A percentile compares a stretch with the other conserved stretches of the same genome.
Evolutionary conservation across 2,113 vertebrate genomes (phyloP).

Genomic region (Nansenia antarctica): DNA sequence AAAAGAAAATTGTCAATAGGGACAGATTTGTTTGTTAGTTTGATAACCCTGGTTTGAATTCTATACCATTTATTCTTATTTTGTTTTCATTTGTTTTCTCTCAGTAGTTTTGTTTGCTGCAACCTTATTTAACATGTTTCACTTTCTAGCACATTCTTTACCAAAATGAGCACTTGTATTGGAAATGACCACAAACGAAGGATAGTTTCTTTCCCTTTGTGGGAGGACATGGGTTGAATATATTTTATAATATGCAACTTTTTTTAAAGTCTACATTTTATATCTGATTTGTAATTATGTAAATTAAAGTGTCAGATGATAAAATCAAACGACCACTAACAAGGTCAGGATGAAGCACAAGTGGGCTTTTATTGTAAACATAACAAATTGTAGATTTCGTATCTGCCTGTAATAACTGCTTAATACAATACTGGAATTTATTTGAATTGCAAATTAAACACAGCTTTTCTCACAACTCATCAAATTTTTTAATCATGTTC

Average conservation of each 20-base stretch:
- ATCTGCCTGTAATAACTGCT: conserved; percentile 45
- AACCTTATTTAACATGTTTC: conserved; percentile 22
- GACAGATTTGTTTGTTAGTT: no score
- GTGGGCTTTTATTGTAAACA: conserved; percentile 31
- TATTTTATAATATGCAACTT: conserved; percentile 73
- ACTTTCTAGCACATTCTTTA: conserved; percentile 38
- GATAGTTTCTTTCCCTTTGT: conserved; percentile 45
- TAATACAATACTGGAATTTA: conserved; percentile 46
- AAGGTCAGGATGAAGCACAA: conserved; percentile 35
- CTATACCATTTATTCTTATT: background rate
- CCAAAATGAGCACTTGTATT: conserved; percentile 53
- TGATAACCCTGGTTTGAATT: background rate
- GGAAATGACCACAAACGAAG: conserved; percentile 29
- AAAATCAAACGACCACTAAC: conserved; percentile 25
- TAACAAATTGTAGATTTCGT: conserved; percentile 18
- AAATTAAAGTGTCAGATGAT: conserved; percentile 53
- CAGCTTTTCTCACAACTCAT: conserved; percentile 58
- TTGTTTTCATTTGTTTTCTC: background rate
- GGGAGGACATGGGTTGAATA: conserved; percentile 51
- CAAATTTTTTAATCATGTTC: conserved; percentile 2
- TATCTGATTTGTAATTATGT: conserved; percentile 65
- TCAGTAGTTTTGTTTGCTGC: background rate
- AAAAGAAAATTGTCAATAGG: no score
- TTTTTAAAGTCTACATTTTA: conserved; percentile 69
- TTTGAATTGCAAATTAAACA: conserved; percentile 62